Percentiles rank a stretch among this genome's conserved stretches.
Conservation (phyloP, 2,888 invertebrate genomes). For the Tenodera sinensis region DNA sequence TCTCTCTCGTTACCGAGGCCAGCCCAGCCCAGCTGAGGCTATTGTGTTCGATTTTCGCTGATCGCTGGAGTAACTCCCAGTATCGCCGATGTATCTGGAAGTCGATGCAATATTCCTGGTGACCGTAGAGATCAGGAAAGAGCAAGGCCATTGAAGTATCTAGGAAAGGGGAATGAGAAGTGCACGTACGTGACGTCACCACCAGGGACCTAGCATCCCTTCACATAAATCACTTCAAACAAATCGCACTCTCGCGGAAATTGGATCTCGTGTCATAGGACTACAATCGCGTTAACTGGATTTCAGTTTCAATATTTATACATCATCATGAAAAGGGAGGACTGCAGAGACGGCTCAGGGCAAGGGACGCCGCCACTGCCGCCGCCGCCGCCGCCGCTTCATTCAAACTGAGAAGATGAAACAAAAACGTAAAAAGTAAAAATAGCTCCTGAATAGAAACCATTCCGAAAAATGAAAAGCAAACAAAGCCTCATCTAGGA, state of each 20-base stretch:
- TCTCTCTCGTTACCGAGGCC: too few relatives aligned
- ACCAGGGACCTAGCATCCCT: neutral
- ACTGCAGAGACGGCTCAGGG: neutral
- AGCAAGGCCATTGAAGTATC: neutral
- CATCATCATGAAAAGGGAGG: neutral
- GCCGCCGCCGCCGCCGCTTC: neutral
- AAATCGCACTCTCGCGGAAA: neutral
- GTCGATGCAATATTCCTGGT: neutral
- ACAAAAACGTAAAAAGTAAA: neutral
- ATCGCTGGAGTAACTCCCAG: too few relatives aligned
- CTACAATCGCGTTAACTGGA: constrained; percentile 7
- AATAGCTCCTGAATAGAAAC: neutral
- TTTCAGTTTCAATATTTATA: constrained; percentile 16
- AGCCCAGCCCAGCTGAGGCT: too few relatives aligned
- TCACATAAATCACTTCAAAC: constrained; percentile 8
- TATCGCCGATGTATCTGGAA: neutral
- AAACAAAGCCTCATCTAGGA: neutral
- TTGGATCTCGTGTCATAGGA: neutral
- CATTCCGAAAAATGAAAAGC: neutral
- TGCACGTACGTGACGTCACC: neutral
- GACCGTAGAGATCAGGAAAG: neutral
- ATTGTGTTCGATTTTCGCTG: too few relatives aligned
- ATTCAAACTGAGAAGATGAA: neutral
- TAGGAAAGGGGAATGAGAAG: neutral
- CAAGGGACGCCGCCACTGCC: neutral